phyloP scores from a whole-genome alignment of 2,888 invertebrate species.

The Zygothrica quintamaculata region DNA sequence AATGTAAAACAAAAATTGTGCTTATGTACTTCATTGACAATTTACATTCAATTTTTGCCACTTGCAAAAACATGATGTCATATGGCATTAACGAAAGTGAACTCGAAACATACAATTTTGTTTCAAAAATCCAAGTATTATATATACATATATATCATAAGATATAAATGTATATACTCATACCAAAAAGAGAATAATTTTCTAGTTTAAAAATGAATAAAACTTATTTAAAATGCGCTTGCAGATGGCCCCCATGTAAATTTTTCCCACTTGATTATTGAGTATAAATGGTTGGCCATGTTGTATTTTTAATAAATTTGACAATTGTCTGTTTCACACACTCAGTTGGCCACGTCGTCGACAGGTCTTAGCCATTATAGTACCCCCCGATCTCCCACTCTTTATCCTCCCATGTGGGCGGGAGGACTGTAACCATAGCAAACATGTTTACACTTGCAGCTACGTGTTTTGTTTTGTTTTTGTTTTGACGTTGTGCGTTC shows the following conservation, averaged over 20 bases:
- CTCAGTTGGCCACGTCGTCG: slow-evolving; percentile 52
- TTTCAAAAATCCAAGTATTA: not conserved
- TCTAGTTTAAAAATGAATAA: no score
- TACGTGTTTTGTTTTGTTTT: slow-evolving; percentile 46
- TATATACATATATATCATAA: no score
- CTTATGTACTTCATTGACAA: slow-evolving; percentile 23
- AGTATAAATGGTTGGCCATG: slow-evolving; percentile 30
- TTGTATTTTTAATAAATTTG: slow-evolving; percentile 67
- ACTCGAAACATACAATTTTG: slow-evolving; percentile 11
- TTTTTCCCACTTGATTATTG: slow-evolving; percentile 19
- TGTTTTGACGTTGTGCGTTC: slow-evolving; percentile 21
- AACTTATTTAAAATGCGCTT: slow-evolving; percentile 19
- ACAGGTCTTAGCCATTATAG: slow-evolving; percentile 38
- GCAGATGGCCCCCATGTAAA: slow-evolving; percentile 46
- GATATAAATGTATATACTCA: no score
- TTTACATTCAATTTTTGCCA: slow-evolving; percentile 40
- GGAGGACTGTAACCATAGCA: slow-evolving; percentile 63
- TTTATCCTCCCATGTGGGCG: not conserved
- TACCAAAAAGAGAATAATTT: no score
- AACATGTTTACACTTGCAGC: slow-evolving; percentile 48
- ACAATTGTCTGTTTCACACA: slow-evolving; percentile 67
- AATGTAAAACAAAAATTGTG: slow-evolving; percentile 23
- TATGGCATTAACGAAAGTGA: slow-evolving; percentile 24
- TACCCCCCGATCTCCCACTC: slow-evolving; percentile 4
- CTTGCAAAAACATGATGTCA: slow-evolving; percentile 54